Evolutionary conservation across 2,888 invertebrate species (phyloP), one percentile per base, ranked within the genome.

Genomic region (Ochropacha duplaris): DNA sequence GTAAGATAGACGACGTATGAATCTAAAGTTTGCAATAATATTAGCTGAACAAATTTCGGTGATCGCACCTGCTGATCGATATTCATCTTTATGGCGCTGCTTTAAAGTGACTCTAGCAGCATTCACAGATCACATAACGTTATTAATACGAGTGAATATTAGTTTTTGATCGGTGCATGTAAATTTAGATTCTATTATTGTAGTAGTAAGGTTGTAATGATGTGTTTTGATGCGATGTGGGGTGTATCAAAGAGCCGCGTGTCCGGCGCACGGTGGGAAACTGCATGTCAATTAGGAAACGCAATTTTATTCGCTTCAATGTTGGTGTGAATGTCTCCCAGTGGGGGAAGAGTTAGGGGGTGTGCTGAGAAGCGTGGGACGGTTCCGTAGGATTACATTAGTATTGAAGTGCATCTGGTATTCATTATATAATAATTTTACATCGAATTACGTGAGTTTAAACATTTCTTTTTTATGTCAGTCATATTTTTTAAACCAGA

Each of bases 191-290:
- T 62, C 61, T 69, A 72, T 49, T 12, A 0, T 0, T 0, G 0
- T 28, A 0, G 0, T 0, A 0, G 44, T 79, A 86, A 54, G 61
- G 66, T 59, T 60, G 50, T 58, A 8, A 50, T 64, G 58, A 74
- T 19, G 49, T 1, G 54, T 60, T 54, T n/a, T 24, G 2, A 28
- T 9, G 26, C 58, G 39, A 65, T 61, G 62, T 67, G 72, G 78
- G 79, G 79, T 79, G 74, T 75, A 75, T 76, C 71, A 66, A 59
- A 62, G 62, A 51, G 92, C 87, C 91, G 87, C 91, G 91, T 91
- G 91, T 69, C 90, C 68, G 88, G 83, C 89, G 80, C 77, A 79
- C 83, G 88, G 81, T 87, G 81, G 87, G 88, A 89, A 87, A 81
- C 81, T 76, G 79, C 67, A 60, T 73, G 72, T 78, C 90, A 90